Percentiles rank a stretch among this genome's conserved stretches.
Conservation (phyloP, 2,888 invertebrate species). For the Acanthoscelides obtectus region DNA sequence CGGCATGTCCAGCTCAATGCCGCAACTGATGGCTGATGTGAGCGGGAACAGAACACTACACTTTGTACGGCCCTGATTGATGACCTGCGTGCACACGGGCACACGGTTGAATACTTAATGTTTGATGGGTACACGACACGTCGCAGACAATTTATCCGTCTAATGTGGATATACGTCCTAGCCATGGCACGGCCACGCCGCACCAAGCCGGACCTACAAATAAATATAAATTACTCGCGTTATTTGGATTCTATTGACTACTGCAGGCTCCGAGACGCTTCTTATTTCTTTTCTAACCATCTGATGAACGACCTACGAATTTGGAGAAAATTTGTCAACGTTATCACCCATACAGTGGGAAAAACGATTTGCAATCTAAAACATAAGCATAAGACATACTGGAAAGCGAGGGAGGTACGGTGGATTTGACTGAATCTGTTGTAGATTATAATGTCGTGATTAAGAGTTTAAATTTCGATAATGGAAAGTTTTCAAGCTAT, state of each 20-base stretch:
- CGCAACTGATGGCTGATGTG: background rate
- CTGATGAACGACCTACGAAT: too few species aligned
- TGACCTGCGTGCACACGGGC: constrained; percentile 33
- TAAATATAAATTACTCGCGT: constrained; percentile 20
- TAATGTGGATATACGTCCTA: constrained; percentile 34
- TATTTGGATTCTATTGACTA: constrained; percentile 15
- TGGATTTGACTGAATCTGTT: too few species aligned
- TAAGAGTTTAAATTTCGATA: too few species aligned
- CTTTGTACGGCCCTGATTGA: constrained; percentile 36
- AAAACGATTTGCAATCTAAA: too few species aligned
- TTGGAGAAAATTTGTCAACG: too few species aligned
- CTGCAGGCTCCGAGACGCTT: background rate
- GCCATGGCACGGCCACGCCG: constrained; percentile 17
- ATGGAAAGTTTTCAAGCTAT: too few species aligned
- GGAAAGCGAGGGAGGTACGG: too few species aligned
- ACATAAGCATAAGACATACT: too few species aligned
- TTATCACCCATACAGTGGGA: background rate
- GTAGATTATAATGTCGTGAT: too few species aligned
- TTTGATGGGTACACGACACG: constrained; percentile 40
- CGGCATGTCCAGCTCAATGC: background rate
- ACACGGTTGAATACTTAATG: constrained; percentile 42
- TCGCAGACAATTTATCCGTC: constrained; percentile 38
- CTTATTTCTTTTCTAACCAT: background rate
- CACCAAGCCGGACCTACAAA: constrained; percentile 17
- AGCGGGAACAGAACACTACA: background rate